Percentiles rank a stretch among this genome's conserved stretches.
phyloP scores from a whole-genome alignment of 1,140 invertebrate species.

The Lutraria rhynchaena region DNA sequence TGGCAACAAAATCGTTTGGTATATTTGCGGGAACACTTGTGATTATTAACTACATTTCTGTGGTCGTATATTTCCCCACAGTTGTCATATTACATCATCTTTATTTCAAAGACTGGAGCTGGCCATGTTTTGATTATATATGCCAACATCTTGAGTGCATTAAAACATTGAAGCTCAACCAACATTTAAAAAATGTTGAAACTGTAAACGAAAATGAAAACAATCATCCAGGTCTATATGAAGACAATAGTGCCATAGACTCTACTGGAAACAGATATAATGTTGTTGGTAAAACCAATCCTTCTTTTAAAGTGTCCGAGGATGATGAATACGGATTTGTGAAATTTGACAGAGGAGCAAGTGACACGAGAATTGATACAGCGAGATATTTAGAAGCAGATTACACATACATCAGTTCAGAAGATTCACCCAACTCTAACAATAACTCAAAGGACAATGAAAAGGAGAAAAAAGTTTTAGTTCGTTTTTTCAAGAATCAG shows the following conservation, averaged over 20 bases:
- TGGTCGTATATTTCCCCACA: slow-evolving; percentile 73
- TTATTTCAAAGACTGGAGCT: slow-evolving; percentile 55
- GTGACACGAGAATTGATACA: not conserved
- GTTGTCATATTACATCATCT: slow-evolving; percentile 71
- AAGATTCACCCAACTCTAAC: not conserved
- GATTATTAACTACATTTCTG: slow-evolving; percentile 74
- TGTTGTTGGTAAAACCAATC: slow-evolving; percentile 35
- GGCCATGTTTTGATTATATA: slow-evolving; percentile 48
- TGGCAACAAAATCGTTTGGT: slow-evolving; percentile 72
- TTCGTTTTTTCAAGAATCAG: slow-evolving; percentile 62
- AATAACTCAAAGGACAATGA: not conserved
- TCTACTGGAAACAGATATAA: slow-evolving; percentile 32
- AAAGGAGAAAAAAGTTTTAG: slow-evolving; percentile 40
- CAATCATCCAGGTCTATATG: not conserved
- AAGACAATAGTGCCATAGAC: slow-evolving; percentile 37
- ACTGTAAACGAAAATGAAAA: not conserved
- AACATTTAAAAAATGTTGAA: not conserved
- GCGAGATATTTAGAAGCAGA: slow-evolving; percentile 12
- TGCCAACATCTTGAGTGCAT: not conserved
- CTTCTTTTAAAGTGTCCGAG: slow-evolving; percentile 5
- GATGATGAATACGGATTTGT: slow-evolving; percentile 50
- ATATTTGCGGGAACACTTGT: slow-evolving; percentile 73
- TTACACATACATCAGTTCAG: not conserved
- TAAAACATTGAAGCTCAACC: no score
- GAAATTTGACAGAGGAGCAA: not conserved